A percentile compares a stretch with the other conserved stretches of the same genome.
Evolutionary conservation across 2,113 vertebrate species (phyloP).

Genomic region (Bubo scandiacus): DNA sequence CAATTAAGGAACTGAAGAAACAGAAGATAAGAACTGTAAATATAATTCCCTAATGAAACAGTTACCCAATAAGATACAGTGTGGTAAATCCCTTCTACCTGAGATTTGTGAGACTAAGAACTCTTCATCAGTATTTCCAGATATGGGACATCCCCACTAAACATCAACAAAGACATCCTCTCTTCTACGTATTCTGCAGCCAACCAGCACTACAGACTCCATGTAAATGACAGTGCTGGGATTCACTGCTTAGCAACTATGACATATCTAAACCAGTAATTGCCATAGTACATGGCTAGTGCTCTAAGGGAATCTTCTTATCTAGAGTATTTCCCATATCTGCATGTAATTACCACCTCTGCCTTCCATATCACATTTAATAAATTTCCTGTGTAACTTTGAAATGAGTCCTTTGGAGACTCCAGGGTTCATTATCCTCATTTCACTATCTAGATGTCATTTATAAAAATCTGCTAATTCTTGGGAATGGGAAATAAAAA

Average conservation of each 20-base stretch:
- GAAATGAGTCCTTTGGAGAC: not conserved
- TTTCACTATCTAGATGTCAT: not conserved
- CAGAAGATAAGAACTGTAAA: not conserved
- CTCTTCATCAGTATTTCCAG: not conserved
- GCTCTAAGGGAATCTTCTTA: not conserved
- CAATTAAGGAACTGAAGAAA: not conserved
- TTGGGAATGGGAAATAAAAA: not conserved
- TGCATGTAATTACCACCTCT: slow-evolving; percentile 14
- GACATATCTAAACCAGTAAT: not conserved
- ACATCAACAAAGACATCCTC: not conserved
- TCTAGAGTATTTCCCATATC: not conserved
- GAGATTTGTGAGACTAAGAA: not conserved
- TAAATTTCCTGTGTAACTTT: not conserved
- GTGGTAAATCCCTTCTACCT: not conserved
- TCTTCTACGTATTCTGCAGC: not conserved
- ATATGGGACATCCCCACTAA: not conserved
- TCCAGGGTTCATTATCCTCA: not conserved
- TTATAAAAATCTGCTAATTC: not conserved
- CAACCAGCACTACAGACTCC: not conserved
- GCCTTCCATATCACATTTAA: not conserved
- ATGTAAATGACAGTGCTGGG: not conserved
- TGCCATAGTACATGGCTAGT: not conserved
- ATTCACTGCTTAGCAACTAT: not conserved
- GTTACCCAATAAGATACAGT: not conserved
- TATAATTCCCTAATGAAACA: not conserved